Evolutionary conservation across 1,140 invertebrate species (phyloP).

Genomic region (Arion vulgaris): DNA sequence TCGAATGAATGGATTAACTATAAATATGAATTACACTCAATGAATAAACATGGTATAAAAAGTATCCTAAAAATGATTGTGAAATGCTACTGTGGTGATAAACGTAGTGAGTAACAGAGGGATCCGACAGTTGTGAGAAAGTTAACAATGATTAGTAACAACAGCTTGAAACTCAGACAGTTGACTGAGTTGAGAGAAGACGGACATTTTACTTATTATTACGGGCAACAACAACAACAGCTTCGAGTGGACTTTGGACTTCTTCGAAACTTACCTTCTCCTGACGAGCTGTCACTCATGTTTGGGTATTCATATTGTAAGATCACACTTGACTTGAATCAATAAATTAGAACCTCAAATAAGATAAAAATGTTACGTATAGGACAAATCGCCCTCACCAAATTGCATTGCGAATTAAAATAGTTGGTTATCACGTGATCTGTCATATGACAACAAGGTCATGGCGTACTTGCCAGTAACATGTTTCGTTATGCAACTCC

Average conservation of each 20-base stretch:
- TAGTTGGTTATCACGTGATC: neutral
- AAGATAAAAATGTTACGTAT: neutral
- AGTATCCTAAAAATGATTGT: no score
- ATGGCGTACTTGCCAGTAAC: no score
- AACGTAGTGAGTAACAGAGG: no score
- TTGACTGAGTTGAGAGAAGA: neutral
- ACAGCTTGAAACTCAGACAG: no score
- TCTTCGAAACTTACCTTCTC: conserved; percentile 32
- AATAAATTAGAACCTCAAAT: neutral
- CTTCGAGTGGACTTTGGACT: conserved; percentile 42
- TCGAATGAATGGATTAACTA: no score
- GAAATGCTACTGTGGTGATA: no score
- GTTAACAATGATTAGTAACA: no score
- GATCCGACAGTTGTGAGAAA: no score
- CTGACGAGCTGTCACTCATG: conserved; percentile 10
- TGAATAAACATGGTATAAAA: no score
- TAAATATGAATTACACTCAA: no score
- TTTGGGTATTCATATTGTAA: neutral
- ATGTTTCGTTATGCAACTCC: no score
- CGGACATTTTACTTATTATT: conserved; percentile 20
- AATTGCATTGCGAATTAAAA: neutral
- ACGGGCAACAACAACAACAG: no score
- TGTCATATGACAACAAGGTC: neutral
- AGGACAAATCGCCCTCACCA: neutral
- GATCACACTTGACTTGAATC: neutral